phyloP scores from a whole-genome alignment of 92 coral and sea anemone genomes.

The Epizoanthus rinbou region DNA sequence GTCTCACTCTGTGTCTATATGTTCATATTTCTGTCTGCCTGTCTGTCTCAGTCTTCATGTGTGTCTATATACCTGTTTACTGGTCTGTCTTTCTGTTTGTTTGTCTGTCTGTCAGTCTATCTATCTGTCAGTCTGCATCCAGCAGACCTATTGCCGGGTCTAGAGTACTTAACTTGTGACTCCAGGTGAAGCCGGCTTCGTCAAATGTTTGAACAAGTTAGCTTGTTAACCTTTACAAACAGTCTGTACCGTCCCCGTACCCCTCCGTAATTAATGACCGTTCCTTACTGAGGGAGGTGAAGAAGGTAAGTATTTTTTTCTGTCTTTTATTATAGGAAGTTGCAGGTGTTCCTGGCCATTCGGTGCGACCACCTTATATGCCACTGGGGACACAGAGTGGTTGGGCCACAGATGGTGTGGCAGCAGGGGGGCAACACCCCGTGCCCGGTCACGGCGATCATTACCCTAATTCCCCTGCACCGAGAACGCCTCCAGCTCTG shows the following conservation, averaged over 20 bases:
- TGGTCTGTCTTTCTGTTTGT: background rate
- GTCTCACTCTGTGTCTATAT: background rate
- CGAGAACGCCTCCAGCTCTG: background rate
- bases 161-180: background rate
- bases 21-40: background rate
- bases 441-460: background rate
- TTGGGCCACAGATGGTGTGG: constrained; percentile 2
- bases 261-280: too few species aligned
- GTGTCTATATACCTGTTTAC: background rate
- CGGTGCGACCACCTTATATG: background rate
- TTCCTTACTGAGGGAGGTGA: too few species aligned
- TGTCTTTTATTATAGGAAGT: constrained; percentile 8
- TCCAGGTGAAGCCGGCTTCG: too few species aligned
- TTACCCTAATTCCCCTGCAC: background rate
- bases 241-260: too few species aligned
- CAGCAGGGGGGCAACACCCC: background rate
- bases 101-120: background rate
- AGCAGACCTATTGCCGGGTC: constrained; percentile 14
- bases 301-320: background rate
- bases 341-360: background rate
- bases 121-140: constrained; percentile 6
- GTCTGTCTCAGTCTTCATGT: background rate
- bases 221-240: too few species aligned
- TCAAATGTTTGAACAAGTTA: too few species aligned
- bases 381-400: background rate